phyloP scores from a whole-genome alignment of 2,113 vertebrate species.

The Abramis brama region DNA sequence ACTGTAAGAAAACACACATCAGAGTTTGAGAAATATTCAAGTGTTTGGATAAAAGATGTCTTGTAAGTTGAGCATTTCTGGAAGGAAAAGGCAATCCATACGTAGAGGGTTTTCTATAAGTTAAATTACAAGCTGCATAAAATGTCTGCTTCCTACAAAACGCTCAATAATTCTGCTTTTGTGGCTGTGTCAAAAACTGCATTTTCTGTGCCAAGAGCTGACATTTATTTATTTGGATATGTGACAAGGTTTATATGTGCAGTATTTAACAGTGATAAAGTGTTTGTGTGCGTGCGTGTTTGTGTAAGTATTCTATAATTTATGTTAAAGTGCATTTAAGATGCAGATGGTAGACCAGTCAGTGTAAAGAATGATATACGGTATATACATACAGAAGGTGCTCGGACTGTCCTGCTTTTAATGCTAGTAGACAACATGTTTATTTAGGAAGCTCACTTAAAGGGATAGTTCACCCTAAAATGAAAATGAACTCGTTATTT shows the following conservation, averaged over 20 bases:
- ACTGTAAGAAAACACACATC: not conserved
- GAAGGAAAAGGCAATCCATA: conserved; percentile 7
- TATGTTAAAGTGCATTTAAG: too few relatives aligned
- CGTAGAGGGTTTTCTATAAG: not conserved
- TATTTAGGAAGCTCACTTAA: too few relatives aligned
- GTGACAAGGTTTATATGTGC: not conserved
- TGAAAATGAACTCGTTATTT: too few relatives aligned
- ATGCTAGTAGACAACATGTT: too few relatives aligned
- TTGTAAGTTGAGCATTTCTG: conserved; percentile 10
- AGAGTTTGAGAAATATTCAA: not conserved
- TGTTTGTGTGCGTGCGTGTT: not conserved
- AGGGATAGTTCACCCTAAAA: too few relatives aligned
- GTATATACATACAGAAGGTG: too few relatives aligned
- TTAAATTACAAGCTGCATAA: not conserved
- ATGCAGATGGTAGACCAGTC: too few relatives aligned
- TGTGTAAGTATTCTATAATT: too few relatives aligned
- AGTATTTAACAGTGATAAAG: conserved; percentile 3
- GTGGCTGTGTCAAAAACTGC: not conserved
- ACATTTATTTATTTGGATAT: not conserved
- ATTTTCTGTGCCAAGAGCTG: not conserved
- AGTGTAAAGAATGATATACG: too few relatives aligned
- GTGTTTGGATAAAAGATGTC: conserved; percentile 21
- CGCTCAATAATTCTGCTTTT: not conserved
- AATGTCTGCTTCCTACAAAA: not conserved
- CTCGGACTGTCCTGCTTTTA: too few relatives aligned